These are phyloP conservation scores for Lithophane socia DNA, from an alignment of 2,888 invertebrate species.

Conservation along the genomic window DNA sequence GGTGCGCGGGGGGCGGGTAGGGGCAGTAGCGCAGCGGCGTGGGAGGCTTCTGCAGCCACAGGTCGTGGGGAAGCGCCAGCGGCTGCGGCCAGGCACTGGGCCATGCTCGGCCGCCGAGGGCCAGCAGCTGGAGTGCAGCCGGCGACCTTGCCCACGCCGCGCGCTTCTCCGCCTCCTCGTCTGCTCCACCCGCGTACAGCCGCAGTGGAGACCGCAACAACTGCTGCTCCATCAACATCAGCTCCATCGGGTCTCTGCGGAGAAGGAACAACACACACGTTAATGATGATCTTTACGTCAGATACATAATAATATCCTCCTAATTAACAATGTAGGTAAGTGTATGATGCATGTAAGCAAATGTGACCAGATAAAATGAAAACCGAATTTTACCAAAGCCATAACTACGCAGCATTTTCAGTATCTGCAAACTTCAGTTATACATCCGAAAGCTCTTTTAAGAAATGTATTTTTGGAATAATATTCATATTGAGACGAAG, in stretches of 20 bases:
- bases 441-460: conserved; percentile 32
- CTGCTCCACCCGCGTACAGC: conserved; percentile 92
- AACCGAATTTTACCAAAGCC: conserved; percentile 1
- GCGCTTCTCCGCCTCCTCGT: conserved; percentile 91
- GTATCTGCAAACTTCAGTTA: conserved; percentile 13
- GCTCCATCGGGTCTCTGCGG: conserved; percentile 95
- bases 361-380: conserved; percentile 1
- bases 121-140: conserved; percentile 84
- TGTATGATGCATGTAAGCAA: not conserved
- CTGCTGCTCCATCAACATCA: conserved; percentile 95
- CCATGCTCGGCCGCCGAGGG: conserved; percentile 93
- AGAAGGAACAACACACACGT: conserved; percentile 59
- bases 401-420: conserved; percentile 13
- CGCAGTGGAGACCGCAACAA: conserved; percentile 92
- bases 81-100: conserved; percentile 97
- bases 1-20: conserved; percentile 90
- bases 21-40: conserved; percentile 91
- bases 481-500: conserved; percentile 51
- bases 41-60: conserved; percentile 97
- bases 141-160: conserved; percentile 89
- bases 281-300: conserved; percentile 19
- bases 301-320: not conserved
- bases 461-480: conserved; percentile 50
- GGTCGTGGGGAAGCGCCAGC: conserved; percentile 95
- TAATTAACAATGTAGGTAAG: not conserved